Percentiles rank a stretch among this genome's conserved stretches.
Evolutionary conservation across 2,888 invertebrate species (phyloP).

Genomic region (Achlya flavicornis): DNA sequence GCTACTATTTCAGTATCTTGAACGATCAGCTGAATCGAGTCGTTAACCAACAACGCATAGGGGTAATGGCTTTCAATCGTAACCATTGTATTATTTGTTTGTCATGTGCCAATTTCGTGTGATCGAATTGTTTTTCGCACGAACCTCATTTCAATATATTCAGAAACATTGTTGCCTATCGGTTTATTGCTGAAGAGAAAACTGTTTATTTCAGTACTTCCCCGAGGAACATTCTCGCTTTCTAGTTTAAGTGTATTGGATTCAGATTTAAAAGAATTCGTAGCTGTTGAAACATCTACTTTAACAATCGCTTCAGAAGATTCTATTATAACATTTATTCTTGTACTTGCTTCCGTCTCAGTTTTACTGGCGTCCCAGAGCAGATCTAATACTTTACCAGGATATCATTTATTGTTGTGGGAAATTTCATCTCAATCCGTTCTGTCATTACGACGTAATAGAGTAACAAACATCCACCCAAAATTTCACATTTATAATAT

Average conservation of each 20-base stretch:
- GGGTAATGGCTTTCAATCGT: neutral
- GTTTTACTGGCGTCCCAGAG: too few relatives aligned
- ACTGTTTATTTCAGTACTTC: neutral
- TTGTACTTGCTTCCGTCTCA: too few relatives aligned
- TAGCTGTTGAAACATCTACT: too few relatives aligned
- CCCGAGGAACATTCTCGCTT: neutral
- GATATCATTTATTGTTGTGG: too few relatives aligned
- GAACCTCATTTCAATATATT: neutral
- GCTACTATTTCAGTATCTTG: neutral
- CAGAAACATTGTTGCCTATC: neutral
- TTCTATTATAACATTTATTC: too few relatives aligned
- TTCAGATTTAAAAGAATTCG: too few relatives aligned
- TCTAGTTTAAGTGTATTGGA: slow-evolving; percentile 1
- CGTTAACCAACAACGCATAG: neutral
- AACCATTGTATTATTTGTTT: slow-evolving; percentile 4
- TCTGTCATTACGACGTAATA: too few relatives aligned
- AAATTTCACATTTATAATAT: neutral
- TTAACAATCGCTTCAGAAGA: too few relatives aligned
- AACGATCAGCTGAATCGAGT: neutral
- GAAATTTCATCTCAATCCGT: too few relatives aligned
- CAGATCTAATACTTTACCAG: too few relatives aligned
- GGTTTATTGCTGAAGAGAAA: neutral
- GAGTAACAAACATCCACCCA: too few relatives aligned
- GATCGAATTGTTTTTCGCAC: neutral
- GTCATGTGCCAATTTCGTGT: slow-evolving; percentile 5